phyloP scores from a whole-genome alignment of 2,888 invertebrate species.

The Mechanitis mazaeus region DNA sequence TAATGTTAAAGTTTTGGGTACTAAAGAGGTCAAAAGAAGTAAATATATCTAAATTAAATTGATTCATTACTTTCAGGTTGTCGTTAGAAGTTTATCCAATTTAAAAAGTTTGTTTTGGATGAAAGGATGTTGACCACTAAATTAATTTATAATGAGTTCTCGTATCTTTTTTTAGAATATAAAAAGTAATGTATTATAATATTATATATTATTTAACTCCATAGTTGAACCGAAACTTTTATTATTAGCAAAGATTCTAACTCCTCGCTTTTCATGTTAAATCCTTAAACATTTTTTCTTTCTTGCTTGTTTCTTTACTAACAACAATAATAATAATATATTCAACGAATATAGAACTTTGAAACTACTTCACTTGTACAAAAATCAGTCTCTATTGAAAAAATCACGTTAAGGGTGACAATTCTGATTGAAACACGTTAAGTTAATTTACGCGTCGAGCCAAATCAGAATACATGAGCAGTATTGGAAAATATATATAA shows the following conservation, averaged over 20 bases:
- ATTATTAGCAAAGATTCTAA: no score
- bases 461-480: slow-evolving; percentile 10
- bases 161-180: background rate
- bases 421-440: slow-evolving; percentile 20
- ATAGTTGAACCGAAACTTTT: no score
- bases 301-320: no score
- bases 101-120: slow-evolving; percentile 19
- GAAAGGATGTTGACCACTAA: slow-evolving; percentile 16
- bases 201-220: no score
- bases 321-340: no score
- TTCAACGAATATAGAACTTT: background rate
- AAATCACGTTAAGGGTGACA: slow-evolving; percentile 16
- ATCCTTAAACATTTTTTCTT: no score
- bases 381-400: slow-evolving; percentile 14
- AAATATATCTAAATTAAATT: slow-evolving; percentile 7
- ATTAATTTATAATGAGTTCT: slow-evolving; percentile 17
- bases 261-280: no score
- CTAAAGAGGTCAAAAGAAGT: no score
- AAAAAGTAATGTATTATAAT: background rate
- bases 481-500: slow-evolving; percentile 8
- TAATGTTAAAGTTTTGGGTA: no score
- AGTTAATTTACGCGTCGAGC: slow-evolving; percentile 19
- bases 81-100: slow-evolving; percentile 18
- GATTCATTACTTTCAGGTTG: slow-evolving; percentile 8
- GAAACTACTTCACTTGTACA: slow-evolving; percentile 1